Evolutionary conservation across 2,797 vertebrate genomes (phyloP).

Genomic region (Pseudomugil tenellus): DNA sequence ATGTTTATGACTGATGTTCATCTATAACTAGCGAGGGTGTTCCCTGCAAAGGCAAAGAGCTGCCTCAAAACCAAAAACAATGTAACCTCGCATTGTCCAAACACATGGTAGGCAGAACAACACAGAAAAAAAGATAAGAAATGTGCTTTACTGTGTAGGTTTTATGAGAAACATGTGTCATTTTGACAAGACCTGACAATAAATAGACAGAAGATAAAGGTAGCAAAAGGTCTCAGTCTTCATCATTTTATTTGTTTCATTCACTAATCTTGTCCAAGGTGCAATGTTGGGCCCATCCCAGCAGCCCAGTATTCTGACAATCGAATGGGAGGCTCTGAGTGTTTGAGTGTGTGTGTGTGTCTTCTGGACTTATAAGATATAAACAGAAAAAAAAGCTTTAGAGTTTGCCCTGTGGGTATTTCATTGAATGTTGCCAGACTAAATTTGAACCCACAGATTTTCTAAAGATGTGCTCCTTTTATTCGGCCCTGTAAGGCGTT

Average conservation of each 20-base stretch:
- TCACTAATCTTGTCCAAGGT: conserved; percentile 35
- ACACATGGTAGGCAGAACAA: neutral
- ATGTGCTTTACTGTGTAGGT: conserved; percentile 6
- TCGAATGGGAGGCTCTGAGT: neutral
- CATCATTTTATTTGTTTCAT: conserved; percentile 31
- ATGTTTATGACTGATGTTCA: conserved; percentile 16
- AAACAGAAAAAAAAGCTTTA: too few relatives aligned
- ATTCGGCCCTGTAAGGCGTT: too few relatives aligned
- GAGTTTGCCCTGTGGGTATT: too few relatives aligned
- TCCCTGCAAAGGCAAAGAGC: neutral
- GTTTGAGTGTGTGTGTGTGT: too few relatives aligned
- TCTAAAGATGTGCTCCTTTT: too few relatives aligned
- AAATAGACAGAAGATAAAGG: conserved; percentile 4
- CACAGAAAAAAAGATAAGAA: neutral
- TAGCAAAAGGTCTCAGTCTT: conserved; percentile 7
- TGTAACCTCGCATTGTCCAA: neutral
- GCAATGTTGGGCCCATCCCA: neutral
- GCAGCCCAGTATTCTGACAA: conserved; percentile 5
- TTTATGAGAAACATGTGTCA: conserved; percentile 9
- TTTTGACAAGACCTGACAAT: conserved; percentile 22
- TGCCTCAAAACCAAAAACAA: neutral
- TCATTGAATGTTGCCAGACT: too few relatives aligned
- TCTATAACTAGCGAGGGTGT: conserved; percentile 24
- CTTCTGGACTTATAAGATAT: too few relatives aligned
- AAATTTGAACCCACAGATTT: too few relatives aligned